These are phyloP conservation scores for Uropsilus gracilis DNA, from an alignment of 2,113 vertebrate genomes.

Conservation along the genomic window DNA sequence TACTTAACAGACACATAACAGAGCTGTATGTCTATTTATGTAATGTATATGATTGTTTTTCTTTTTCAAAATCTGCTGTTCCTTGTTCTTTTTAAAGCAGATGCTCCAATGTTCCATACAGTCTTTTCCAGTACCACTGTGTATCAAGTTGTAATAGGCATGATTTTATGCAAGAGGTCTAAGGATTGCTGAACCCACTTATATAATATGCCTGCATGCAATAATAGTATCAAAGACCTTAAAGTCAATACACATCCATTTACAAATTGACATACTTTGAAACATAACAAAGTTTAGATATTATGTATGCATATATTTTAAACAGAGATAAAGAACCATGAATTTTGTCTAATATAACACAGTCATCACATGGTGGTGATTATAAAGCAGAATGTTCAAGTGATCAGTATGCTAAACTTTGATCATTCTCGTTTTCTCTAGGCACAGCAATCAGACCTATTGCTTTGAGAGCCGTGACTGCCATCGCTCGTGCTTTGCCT, in stretches of 20 bases:
- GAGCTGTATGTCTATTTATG: slow-evolving; percentile 48
- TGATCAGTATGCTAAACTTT: background rate
- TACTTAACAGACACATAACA: slow-evolving; percentile 35
- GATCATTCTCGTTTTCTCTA: slow-evolving; percentile 70
- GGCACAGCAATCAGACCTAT: slow-evolving; percentile 95
- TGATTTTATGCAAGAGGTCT: slow-evolving; percentile 40
- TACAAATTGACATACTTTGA: slow-evolving; percentile 10
- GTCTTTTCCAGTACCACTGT: slow-evolving; percentile 17
- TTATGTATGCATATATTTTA: background rate
- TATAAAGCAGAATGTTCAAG: background rate
- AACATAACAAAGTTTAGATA: background rate
- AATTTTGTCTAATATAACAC: background rate
- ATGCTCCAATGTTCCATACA: slow-evolving; percentile 59
- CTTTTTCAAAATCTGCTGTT: slow-evolving; percentile 53
- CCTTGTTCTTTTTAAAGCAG: slow-evolving; percentile 66
- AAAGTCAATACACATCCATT: slow-evolving; percentile 38
- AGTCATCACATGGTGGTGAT: background rate
- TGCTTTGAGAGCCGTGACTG: slow-evolving; percentile 91
- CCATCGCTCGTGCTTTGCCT: slow-evolving; percentile 91
- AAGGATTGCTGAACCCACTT: background rate
- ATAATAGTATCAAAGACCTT: background rate
- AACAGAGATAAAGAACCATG: background rate
- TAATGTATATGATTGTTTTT: slow-evolving; percentile 36
- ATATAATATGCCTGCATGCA: background rate
- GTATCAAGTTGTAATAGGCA: slow-evolving; percentile 43